Base-by-base conservation (phyloP, 2,797 vertebrate genomes). In the Hypotaenidia philippensis region DNA sequence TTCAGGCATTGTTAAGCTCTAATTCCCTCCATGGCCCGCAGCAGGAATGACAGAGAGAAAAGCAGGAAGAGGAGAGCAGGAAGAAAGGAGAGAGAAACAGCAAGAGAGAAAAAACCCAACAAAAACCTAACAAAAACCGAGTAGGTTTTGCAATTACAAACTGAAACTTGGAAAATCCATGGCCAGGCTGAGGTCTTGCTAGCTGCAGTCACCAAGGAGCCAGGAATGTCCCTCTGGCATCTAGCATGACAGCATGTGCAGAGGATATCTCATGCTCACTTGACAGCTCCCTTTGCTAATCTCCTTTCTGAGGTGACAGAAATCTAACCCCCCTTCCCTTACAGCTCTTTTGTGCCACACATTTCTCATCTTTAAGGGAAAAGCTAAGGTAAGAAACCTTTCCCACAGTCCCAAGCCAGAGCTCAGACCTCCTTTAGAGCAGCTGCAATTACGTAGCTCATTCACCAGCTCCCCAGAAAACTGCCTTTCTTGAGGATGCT, bases 271-370 rank as follows among this genome's bases (percentile, higher is more conserved):
- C 89, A 86, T 59, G 52, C 79, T 96, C 87, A 83, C 85, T 94
- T 94, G 96, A 96, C 95, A 96, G 95, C 77, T 96, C 72, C 82
- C 89, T 75, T 94, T 88, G 84, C 94, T 96, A 95, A 97, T 94
- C 94, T 92, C 61, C 80, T 71, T 89, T 68, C 75, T 20, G 36
- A 94, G 84, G 89, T 76, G 87, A 92, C 91, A 93, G 85, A 97
- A 93, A 94, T 75, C 79, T 91, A 95, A 95, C 64, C 68, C 55
- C 49, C n/a, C 59, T 65, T 83, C 79, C 86, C 91, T 79, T 44
- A 83, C 21, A 59, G 92, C 12, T 91, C 87, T 91, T 95, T 79
- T 88, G 76, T 78, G 74, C 50, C 55, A 69, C 40, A 78, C 31
- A 79, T 72, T 85, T 85, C 60, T 70, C 56, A 41, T 70, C 49